Evolutionary conservation across 2,888 invertebrate species (phyloP).

Genomic region (Plebejus argus): DNA sequence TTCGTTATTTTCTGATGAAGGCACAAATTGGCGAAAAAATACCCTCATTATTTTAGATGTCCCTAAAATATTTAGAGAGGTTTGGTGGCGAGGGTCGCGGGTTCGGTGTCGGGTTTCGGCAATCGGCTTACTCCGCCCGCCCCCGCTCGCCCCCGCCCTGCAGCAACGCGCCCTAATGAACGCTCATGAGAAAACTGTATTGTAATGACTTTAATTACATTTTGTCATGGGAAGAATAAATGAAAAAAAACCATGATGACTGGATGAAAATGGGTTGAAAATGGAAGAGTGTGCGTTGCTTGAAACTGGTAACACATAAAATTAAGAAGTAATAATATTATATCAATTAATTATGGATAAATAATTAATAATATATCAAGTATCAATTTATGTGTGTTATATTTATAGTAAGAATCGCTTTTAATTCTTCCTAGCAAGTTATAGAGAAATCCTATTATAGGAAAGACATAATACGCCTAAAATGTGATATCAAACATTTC

Average conservation of each 20-base stretch:
- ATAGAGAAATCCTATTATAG: too few relatives aligned
- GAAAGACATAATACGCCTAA: neutral
- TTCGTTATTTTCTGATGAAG: neutral
- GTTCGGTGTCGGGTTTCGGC: slow-evolving; percentile 70
- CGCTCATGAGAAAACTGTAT: slow-evolving; percentile 46
- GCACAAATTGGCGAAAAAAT: slow-evolving; percentile 12
- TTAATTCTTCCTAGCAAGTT: too few relatives aligned
- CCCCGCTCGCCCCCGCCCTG: slow-evolving; percentile 60
- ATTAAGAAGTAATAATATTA: too few relatives aligned
- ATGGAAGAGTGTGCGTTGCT: too few relatives aligned
- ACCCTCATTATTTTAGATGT: slow-evolving; percentile 23
- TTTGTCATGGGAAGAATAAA: neutral
- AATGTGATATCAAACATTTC: neutral
- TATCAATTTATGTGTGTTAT: too few relatives aligned
- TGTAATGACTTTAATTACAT: slow-evolving; percentile 15
- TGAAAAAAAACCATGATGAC: neutral
- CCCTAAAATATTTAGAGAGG: slow-evolving; percentile 38
- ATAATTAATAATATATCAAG: too few relatives aligned
- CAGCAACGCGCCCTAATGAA: slow-evolving; percentile 64
- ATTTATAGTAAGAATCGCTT: too few relatives aligned
- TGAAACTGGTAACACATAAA: too few relatives aligned
- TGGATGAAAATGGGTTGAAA: neutral
- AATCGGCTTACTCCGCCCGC: slow-evolving; percentile 67
- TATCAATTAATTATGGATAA: too few relatives aligned
- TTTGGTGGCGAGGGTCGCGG: slow-evolving; percentile 53